Evolutionary conservation across 2,888 invertebrate species (phyloP), one percentile per base, ranked within the genome.

Genomic region (Cantharis rufa): DNA sequence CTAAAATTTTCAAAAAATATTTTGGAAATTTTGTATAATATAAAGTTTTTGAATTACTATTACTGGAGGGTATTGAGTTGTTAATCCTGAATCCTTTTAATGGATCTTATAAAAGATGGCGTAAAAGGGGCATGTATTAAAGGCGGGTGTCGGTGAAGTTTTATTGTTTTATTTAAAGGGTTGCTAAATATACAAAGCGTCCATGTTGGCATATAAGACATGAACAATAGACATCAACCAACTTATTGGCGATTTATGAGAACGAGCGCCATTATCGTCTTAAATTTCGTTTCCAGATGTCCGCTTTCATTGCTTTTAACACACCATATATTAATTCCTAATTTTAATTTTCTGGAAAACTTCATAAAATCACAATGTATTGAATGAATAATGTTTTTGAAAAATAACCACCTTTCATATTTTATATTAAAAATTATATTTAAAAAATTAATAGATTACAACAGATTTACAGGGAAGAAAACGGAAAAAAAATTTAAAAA

Each of bases 91-190:
- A 80, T 81, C 80, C 80, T 79, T 81, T 79, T 81, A 82, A 81
- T 81, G 81, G 81, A 71, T 71, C 24, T 71, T 71, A 62, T 68
- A 75, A 71, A 82, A 82, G 81, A 82, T 82, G 82, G 83, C 83
- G 83, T 82, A 80, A 81, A 82, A 80, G 80, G 81, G 82, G 81
- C 80, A 81, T 81, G 81, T 80, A 79, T 81, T 79, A 80, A 80
- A 80, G 82, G 82, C 82, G 82, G 80, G 81, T 81, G 77, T 78
- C 77, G 77, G 75, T 75, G 70, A 79, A 79, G 76, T 76, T 72
- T 80, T 79, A 80, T 82, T 82, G 81, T 82, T 82, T 82, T 82
- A 80, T 78, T 79, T 77, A 75, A 75, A 71, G 79, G 80, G 80
- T 80, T 78, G 77, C 71, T 77, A 70, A 74, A 71, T 48, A 69